phyloP scores from a whole-genome alignment of 2,113 vertebrate species.

The Melanostigma gelatinosum region DNA sequence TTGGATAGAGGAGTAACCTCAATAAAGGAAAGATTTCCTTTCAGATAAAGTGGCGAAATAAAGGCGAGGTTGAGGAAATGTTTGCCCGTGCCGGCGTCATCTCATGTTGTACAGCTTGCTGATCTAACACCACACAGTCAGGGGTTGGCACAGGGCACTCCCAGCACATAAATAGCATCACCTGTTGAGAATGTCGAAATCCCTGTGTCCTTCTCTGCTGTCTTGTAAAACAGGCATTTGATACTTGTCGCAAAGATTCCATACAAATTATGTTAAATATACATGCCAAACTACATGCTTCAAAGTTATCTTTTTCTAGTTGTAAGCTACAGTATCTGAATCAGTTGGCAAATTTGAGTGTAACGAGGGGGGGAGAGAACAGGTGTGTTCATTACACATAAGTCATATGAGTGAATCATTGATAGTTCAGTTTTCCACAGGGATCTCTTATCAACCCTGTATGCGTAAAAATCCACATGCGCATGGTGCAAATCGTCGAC shows the following conservation, averaged over 20 bases:
- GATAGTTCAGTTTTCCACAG: slow-evolving; percentile 24
- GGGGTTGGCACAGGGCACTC: slow-evolving; percentile 12
- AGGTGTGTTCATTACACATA: slow-evolving; percentile 15
- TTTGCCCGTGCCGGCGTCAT: neutral
- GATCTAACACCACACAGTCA: slow-evolving; percentile 21
- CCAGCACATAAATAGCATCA: slow-evolving; percentile 45
- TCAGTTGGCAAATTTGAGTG: neutral
- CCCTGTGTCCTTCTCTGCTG: neutral
- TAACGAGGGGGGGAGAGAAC: neutral
- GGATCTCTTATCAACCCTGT: slow-evolving; percentile 5
- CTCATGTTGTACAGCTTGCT: slow-evolving; percentile 1
- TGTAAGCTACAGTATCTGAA: neutral
- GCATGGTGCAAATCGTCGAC: neutral
- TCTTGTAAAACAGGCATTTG: slow-evolving; percentile 21
- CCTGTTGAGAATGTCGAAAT: slow-evolving; percentile 31
- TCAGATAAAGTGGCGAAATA: slow-evolving; percentile 9
- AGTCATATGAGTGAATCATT: slow-evolving; percentile 21
- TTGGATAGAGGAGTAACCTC: neutral
- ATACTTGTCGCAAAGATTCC: neutral
- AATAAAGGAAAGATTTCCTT: neutral
- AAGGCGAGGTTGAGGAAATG: slow-evolving; percentile 10
- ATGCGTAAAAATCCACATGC: neutral
- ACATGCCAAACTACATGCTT: neutral
- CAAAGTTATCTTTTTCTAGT: neutral
- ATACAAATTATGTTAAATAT: neutral